Evolutionary conservation across 2,888 invertebrate species (phyloP).

Genomic region (Chrysomela aeneicollis): DNA sequence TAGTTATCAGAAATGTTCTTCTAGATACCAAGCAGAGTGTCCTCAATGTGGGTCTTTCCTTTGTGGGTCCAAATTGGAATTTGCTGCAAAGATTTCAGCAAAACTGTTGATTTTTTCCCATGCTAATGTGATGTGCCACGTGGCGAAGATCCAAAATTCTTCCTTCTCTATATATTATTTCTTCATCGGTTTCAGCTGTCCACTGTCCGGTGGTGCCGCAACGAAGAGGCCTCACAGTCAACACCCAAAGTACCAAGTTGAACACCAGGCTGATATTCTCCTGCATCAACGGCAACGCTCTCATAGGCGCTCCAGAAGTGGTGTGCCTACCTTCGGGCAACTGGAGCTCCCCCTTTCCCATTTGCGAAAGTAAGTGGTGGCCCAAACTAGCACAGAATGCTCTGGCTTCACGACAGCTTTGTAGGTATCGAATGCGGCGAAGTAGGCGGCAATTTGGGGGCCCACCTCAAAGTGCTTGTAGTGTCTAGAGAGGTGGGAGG

Average conservation of each 20-base stretch:
- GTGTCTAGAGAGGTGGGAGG: constrained; percentile 83
- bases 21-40: too few relatives aligned
- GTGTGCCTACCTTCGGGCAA: constrained; percentile 84
- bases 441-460: constrained; percentile 66
- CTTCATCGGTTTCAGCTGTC: constrained; percentile 68
- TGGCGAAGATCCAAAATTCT: too few relatives aligned
- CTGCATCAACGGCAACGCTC: constrained; percentile 81
- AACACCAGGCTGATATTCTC: constrained; percentile 77
- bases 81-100: too few relatives aligned
- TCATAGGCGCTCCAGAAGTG: constrained; percentile 79
- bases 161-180: too few relatives aligned
- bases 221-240: constrained; percentile 77
- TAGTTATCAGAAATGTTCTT: too few relatives aligned
- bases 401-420: constrained; percentile 19
- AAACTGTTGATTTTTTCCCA: too few relatives aligned
- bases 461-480: constrained; percentile 75
- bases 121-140: too few relatives aligned
- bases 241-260: constrained; percentile 75
- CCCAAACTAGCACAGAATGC: not conserved
- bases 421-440: constrained; percentile 83
- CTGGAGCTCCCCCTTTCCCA: constrained; percentile 84
- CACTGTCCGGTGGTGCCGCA: constrained; percentile 80
- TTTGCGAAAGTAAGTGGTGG: constrained; percentile 76
- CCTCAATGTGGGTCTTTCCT: too few relatives aligned
- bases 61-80: too few relatives aligned